These are phyloP conservation scores for Zosterops pallidus DNA, from an alignment of 2,113 vertebrate genomes.

Conservation along the genomic window DNA sequence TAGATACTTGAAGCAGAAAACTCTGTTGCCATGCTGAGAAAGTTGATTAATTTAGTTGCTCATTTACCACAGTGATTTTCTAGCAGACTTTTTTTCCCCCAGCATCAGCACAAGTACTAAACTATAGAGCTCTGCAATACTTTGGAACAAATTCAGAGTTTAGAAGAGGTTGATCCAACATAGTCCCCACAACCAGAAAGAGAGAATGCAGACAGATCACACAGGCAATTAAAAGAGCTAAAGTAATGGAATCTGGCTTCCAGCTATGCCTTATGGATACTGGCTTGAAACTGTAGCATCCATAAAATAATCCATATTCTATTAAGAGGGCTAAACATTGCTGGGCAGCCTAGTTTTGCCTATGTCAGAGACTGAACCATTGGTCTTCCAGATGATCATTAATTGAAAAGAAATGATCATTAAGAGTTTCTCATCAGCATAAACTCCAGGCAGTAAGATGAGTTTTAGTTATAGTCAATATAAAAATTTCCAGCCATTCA, in stretches of 20 bases:
- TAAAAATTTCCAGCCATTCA: background rate
- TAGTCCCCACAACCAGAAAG: background rate
- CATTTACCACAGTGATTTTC: background rate
- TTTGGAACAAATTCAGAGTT: background rate
- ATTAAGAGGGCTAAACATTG: background rate
- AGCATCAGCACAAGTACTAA: background rate
- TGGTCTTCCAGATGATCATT: background rate
- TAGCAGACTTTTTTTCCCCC: background rate
- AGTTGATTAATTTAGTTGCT: background rate
- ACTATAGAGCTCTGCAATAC: background rate
- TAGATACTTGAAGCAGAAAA: background rate
- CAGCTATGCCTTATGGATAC: background rate
- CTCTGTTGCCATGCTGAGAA: background rate
- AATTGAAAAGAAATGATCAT: background rate
- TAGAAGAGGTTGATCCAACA: background rate
- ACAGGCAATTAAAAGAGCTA: background rate
- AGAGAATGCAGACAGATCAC: background rate
- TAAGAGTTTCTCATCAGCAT: background rate
- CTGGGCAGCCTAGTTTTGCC: background rate
- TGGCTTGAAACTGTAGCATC: background rate
- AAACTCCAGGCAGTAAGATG: background rate
- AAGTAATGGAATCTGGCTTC: conserved; percentile 39
- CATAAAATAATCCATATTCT: conserved; percentile 44
- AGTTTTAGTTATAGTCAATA: background rate
- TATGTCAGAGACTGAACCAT: background rate